Percentiles rank a stretch among this genome's conserved stretches.
Evolutionary conservation across 35 echinoderm and acorn worm species (phyloP).

Genomic region (Lytechinus pictus): DNA sequence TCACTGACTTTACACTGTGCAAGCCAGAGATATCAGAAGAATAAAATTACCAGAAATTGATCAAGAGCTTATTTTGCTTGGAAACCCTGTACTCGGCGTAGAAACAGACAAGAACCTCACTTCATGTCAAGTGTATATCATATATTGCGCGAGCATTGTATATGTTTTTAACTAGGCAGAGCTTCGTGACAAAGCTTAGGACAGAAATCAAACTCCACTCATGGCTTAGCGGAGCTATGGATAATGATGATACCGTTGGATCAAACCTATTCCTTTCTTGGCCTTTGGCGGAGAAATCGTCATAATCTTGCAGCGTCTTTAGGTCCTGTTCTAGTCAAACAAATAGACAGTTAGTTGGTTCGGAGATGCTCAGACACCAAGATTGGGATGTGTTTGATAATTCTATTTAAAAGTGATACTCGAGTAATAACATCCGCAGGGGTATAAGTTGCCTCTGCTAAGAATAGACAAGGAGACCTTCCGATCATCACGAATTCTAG

Average conservation of each 20-base stretch:
- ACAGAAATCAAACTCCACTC: slow-evolving; percentile 3
- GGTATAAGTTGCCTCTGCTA: not conserved
- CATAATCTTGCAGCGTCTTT: not conserved
- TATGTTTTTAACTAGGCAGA: not conserved
- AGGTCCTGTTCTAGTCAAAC: not conserved
- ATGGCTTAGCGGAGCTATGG: not conserved
- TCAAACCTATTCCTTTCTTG: not conserved
- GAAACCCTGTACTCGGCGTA: not conserved
- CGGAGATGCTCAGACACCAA: not conserved
- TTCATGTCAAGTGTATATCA: slow-evolving; percentile 8
- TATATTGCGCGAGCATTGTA: not conserved
- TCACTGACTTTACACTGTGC: not conserved
- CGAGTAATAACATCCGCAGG: slow-evolving; percentile 39
- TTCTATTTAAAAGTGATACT: slow-evolving; percentile 52
- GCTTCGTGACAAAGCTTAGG: not conserved
- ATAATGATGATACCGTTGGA: not conserved
- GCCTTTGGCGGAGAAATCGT: not conserved
- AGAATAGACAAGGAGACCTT: not conserved
- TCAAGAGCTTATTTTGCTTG: not conserved
- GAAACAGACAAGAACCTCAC: not conserved
- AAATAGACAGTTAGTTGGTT: not conserved
- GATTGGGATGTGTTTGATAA: slow-evolving; percentile 28
- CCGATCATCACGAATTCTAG: not conserved
- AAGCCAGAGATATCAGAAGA: too few relatives aligned
- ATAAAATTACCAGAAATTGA: not conserved